Evolutionary conservation across 2,888 invertebrate species (phyloP).

Genomic region (Pelosia muscerda): DNA sequence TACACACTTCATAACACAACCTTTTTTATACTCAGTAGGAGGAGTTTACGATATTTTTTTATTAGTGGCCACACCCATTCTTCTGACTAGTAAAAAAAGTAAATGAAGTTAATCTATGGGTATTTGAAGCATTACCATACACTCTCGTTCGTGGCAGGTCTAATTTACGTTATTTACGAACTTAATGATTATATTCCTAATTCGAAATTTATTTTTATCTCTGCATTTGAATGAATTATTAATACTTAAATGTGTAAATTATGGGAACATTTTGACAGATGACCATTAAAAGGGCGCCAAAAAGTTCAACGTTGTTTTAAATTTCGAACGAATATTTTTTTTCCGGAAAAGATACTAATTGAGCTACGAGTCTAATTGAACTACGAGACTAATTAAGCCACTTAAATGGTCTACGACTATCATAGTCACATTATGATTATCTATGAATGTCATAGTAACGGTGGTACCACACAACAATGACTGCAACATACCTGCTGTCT

Average conservation of each 20-base stretch:
- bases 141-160: background rate
- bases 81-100: background rate
- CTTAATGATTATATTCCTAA: background rate
- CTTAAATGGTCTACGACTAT: background rate
- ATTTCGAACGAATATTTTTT: too few relatives aligned
- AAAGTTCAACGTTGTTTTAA: background rate
- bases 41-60: background rate
- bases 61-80: background rate
- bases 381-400: background rate
- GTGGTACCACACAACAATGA: background rate
- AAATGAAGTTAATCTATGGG: conserved; percentile 1
- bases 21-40: background rate
- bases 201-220: background rate
- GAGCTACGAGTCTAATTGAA: background rate
- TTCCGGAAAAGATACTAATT: too few relatives aligned
- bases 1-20: background rate
- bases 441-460: background rate
- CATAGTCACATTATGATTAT: background rate
- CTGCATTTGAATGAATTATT: background rate
- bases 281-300: background rate
- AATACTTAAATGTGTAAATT: too few relatives aligned
- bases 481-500: conserved; percentile 31
- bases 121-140: background rate
- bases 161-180: background rate
- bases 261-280: background rate